Conservation (phyloP, 1,140 invertebrate species). For the Lordiphosa mommai region DNA sequence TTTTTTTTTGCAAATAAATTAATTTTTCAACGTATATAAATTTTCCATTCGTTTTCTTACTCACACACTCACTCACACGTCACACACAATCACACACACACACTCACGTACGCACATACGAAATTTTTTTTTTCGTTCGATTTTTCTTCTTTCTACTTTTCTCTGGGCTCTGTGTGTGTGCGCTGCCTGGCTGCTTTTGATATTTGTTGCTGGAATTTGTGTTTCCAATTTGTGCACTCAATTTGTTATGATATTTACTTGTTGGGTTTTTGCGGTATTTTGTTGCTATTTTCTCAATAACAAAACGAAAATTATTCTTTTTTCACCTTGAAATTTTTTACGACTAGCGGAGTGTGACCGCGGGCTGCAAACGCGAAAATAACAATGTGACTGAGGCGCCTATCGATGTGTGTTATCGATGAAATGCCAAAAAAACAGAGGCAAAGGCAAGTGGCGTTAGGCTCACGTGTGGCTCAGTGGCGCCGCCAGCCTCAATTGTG, state of each 20-base stretch:
- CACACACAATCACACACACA: conserved; percentile 58
- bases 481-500: no score
- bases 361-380: no score
- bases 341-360: conserved; percentile 7
- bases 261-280: conserved; percentile 38
- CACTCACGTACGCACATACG: conserved; percentile 49
- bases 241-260: conserved; percentile 30
- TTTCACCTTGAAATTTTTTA: conserved; percentile 70
- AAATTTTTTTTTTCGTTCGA: conserved; percentile 49
- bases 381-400: no score
- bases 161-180: conserved; percentile 37
- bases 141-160: conserved; percentile 29
- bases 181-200: not conserved
- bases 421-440: no score
- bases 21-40: conserved; percentile 61
- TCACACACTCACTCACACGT: conserved; percentile 47
- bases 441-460: no score
- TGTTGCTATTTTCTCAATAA: conserved; percentile 57
- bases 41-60: conserved; percentile 72
- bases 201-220: not conserved
- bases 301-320: no score
- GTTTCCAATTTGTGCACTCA: conserved; percentile 5
- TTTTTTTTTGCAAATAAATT: conserved; percentile 49
- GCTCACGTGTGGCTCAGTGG: no score
- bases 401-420: no score